These are phyloP conservation scores for Tangara arthus DNA, from an alignment of 2,797 vertebrate genomes.

Conservation along the genomic window DNA sequence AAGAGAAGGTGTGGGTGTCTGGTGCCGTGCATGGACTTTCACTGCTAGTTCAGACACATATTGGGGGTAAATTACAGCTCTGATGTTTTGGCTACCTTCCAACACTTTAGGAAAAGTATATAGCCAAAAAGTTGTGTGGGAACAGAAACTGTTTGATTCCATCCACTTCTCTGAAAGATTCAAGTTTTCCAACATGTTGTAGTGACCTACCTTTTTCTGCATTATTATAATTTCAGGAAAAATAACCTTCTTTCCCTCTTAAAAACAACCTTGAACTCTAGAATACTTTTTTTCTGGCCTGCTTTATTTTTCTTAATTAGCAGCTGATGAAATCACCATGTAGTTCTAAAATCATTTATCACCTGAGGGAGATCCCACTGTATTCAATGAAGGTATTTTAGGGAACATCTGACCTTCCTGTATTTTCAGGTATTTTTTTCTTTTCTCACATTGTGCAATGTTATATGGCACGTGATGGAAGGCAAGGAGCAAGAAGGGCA, in stretches of 20 bases:
- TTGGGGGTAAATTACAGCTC: background rate
- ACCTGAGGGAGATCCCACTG: background rate
- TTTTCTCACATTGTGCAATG: background rate
- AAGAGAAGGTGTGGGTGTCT: background rate
- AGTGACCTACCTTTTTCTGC: background rate
- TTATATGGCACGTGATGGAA: background rate
- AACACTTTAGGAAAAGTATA: background rate
- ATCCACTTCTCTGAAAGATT: background rate
- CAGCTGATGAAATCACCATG: constrained; percentile 5
- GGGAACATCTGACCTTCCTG: background rate
- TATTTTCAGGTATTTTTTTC: background rate
- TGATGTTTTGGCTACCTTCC: background rate
- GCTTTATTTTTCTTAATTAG: constrained; percentile 55
- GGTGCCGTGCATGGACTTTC: background rate
- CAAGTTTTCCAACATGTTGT: background rate
- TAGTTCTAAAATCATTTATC: constrained; percentile 52
- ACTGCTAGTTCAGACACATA: background rate
- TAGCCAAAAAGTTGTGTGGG: background rate
- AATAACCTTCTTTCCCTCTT: background rate
- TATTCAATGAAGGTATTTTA: constrained; percentile 21
- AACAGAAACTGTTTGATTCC: background rate
- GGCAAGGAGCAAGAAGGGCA: background rate
- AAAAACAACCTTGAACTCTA: constrained; percentile 41
- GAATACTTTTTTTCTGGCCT: background rate
- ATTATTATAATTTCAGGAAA: background rate